Evolutionary conservation across 1,140 invertebrate genomes (phyloP).

Genomic region (Potamilus streckersoni): DNA sequence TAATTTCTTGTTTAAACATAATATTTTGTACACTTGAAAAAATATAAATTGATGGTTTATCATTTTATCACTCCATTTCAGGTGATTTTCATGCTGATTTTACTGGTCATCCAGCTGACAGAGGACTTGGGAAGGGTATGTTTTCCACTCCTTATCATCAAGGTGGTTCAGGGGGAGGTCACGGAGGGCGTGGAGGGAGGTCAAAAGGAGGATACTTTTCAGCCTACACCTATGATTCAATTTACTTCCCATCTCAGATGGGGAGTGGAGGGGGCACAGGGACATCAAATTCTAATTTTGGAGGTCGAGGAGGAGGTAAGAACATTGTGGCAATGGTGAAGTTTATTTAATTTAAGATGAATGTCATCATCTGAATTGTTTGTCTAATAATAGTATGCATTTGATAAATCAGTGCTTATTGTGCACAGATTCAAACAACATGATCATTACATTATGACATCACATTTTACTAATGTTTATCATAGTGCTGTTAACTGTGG

Average conservation of each 20-base stretch:
- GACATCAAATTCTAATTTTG: conserved; percentile 14
- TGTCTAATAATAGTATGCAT: too few relatives aligned
- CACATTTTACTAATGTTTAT: too few relatives aligned
- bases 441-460: too few relatives aligned
- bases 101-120: conserved; percentile 37
- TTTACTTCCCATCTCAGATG: conserved; percentile 37
- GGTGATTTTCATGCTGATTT: conserved; percentile 56
- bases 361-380: too few relatives aligned
- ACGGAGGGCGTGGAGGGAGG: conserved; percentile 53
- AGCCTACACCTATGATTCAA: conserved; percentile 47
- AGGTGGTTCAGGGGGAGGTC: conserved; percentile 50
- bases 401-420: too few relatives aligned
- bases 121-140: conserved; percentile 42
- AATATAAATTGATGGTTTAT: too few relatives aligned
- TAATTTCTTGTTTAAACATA: too few relatives aligned
- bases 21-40: too few relatives aligned
- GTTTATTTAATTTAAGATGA: too few relatives aligned
- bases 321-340: too few relatives aligned
- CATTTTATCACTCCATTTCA: conserved; percentile 1
- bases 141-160: conserved; percentile 19
- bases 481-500: too few relatives aligned
- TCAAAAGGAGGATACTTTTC: conserved; percentile 44
- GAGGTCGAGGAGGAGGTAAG: conserved; percentile 52
- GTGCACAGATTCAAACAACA: too few relatives aligned
- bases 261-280: conserved; percentile 48